These are phyloP conservation scores for Odontocolon sp. DNA, from an alignment of 2,888 invertebrate species.

Conservation along the genomic window DNA sequence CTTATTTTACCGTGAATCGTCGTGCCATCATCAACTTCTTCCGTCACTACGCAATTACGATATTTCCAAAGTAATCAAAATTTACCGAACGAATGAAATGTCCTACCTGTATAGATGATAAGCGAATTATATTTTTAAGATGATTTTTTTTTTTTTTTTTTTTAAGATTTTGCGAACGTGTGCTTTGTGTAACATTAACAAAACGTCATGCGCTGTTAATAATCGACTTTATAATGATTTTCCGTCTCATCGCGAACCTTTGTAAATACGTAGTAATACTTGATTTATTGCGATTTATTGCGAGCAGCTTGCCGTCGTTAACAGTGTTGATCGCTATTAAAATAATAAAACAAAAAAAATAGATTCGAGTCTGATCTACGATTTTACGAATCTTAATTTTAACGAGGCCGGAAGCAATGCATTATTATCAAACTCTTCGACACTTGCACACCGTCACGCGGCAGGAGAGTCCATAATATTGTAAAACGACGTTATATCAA, in stretches of 20 bases:
- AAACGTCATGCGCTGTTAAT: slow-evolving; percentile 22
- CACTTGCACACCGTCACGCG: slow-evolving; percentile 10
- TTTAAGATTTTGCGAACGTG: slow-evolving; percentile 18
- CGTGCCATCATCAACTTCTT: slow-evolving; percentile 73
- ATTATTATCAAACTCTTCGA: slow-evolving; percentile 7
- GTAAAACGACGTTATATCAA: slow-evolving; percentile 44
- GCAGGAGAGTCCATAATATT: slow-evolving; percentile 26
- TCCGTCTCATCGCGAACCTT: not conserved
- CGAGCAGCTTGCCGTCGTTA: slow-evolving; percentile 33
- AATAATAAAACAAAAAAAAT: not conserved
- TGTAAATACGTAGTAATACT: slow-evolving; percentile 47
- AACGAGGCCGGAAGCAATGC: slow-evolving; percentile 5
- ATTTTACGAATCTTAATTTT: slow-evolving; percentile 11
- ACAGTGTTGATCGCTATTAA: slow-evolving; percentile 33
- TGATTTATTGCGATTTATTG: slow-evolving; percentile 2
- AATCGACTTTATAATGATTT: slow-evolving; percentile 13
- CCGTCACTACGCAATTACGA: slow-evolving; percentile 28
- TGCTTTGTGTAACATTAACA: slow-evolving; percentile 24
- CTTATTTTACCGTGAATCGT: slow-evolving; percentile 74
- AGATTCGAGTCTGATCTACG: slow-evolving; percentile 2
- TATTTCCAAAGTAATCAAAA: slow-evolving; percentile 43
- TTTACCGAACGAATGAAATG: slow-evolving; percentile 29
- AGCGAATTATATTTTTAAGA: slow-evolving; percentile 35
- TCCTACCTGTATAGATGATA: slow-evolving; percentile 48
- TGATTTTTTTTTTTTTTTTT: too few species aligned